These are phyloP conservation scores for Craseonycteris thonglongyai DNA, from an alignment of 2,113 vertebrate species.

Conservation along the genomic window DNA sequence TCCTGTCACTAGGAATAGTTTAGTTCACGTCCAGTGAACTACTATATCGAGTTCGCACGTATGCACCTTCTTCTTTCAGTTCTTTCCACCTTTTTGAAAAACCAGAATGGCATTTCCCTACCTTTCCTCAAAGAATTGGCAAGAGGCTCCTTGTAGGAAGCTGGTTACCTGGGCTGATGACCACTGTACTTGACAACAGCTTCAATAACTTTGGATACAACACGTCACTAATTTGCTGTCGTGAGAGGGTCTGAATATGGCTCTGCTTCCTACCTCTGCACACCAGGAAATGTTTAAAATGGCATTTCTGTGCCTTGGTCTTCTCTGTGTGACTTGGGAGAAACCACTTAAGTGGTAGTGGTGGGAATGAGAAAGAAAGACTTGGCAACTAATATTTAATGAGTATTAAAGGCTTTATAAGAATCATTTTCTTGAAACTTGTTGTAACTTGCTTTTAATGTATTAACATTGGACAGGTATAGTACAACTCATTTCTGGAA, in stretches of 20 bases:
- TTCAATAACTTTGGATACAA: background rate
- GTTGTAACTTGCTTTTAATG: background rate
- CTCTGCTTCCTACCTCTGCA: background rate
- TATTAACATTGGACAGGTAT: background rate
- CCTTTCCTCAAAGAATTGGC: background rate
- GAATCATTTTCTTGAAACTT: background rate
- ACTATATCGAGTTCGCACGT: background rate
- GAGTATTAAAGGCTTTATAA: background rate
- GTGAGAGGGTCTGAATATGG: background rate
- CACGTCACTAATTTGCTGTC: background rate
- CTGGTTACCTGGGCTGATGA: background rate
- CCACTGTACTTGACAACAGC: background rate
- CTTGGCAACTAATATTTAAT: background rate
- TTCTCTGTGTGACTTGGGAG: background rate
- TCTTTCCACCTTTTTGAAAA: background rate
- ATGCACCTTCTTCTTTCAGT: background rate
- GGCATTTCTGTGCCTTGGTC: background rate
- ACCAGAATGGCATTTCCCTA: background rate
- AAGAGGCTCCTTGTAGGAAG: background rate
- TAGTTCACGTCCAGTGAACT: background rate
- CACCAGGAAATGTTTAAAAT: background rate
- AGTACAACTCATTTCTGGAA: background rate
- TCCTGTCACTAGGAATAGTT: background rate
- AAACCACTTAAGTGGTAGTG: background rate
- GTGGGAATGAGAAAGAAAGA: background rate